A percentile compares a stretch with the other conserved stretches of the same genome.
Conservation (phyloP, 1,140 invertebrate species). For the Phocides pigmalion region DNA sequence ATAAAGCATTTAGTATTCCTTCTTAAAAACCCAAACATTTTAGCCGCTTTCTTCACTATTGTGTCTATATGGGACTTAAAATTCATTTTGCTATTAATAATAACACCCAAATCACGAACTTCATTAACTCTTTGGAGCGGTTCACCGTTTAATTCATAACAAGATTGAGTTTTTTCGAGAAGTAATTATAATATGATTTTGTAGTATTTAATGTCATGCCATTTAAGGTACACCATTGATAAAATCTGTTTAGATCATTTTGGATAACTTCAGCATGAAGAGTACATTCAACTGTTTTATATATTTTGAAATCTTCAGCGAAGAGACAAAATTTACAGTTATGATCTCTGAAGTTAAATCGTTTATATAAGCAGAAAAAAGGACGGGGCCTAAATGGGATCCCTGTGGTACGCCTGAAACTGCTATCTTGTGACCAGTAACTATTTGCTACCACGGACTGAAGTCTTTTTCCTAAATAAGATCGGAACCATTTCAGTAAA, state of each 20-base stretch:
- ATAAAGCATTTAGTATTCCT: slow-evolving; percentile 2
- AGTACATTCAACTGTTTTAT: slow-evolving; percentile 12
- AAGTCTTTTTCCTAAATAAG: background rate
- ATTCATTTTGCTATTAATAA: background rate
- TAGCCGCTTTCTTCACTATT: background rate
- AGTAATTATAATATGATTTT: slow-evolving; percentile 1
- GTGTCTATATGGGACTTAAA: background rate
- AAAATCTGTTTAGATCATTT: slow-evolving; percentile 1
- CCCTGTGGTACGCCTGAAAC: slow-evolving; percentile 57
- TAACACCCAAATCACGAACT: background rate
- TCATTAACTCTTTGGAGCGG: background rate
- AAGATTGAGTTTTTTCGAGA: background rate
- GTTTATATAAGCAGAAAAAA: slow-evolving; percentile 54
- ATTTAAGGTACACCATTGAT: background rate
- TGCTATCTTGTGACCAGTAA: slow-evolving; percentile 34
- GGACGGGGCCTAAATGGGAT: slow-evolving; percentile 51
- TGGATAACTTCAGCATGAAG: background rate
- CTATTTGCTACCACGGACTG: slow-evolving; percentile 27
- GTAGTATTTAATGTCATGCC: background rate
- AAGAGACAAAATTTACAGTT: slow-evolving; percentile 25
- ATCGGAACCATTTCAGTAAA: slow-evolving; percentile 7
- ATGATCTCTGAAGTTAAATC: slow-evolving; percentile 31
- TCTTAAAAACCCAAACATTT: background rate
- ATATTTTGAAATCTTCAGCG: slow-evolving; percentile 37
- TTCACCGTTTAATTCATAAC: background rate